These are phyloP conservation scores for Apostichopus japonicus DNA, from an alignment of 35 echinoderm and acorn worm species.

Conservation along the genomic window DNA sequence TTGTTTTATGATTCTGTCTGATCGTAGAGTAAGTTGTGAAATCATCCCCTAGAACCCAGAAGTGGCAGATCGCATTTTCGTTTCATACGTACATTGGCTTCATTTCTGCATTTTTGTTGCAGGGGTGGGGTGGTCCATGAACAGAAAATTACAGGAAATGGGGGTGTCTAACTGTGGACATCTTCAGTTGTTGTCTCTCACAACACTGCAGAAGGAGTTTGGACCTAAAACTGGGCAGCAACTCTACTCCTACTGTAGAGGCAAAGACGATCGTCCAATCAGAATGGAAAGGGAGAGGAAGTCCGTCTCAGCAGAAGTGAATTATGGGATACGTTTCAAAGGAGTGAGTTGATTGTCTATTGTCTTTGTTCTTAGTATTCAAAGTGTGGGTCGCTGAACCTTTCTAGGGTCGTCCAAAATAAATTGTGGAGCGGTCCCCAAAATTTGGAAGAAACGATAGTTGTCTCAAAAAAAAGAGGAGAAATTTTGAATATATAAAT, in stretches of 20 bases:
- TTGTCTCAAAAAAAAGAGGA: no score
- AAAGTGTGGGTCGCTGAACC: no score
- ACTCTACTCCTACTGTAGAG: slow-evolving; percentile 76
- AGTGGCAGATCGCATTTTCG: no score
- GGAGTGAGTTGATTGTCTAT: slow-evolving; percentile 34
- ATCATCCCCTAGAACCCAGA: no score
- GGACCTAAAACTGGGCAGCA: slow-evolving; percentile 94
- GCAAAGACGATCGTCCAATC: slow-evolving; percentile 85
- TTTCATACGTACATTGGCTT: no score
- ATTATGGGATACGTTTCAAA: slow-evolving; percentile 96
- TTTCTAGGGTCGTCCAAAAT: no score
- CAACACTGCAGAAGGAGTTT: slow-evolving; percentile 89
- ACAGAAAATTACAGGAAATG: slow-evolving; percentile 57
- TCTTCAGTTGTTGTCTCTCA: slow-evolving; percentile 67
- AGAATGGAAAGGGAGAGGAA: slow-evolving; percentile 80
- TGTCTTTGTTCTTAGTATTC: no score
- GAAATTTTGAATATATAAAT: no score
- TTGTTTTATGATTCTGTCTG: no score
- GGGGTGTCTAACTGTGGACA: slow-evolving; percentile 73
- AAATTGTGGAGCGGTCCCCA: no score
- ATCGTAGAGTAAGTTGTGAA: no score
- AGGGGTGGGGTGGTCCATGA: slow-evolving; percentile 89
- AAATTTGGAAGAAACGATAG: no score
- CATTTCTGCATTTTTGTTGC: neutral
- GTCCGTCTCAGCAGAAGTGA: slow-evolving; percentile 94